Evolutionary conservation across 64 coral and sea anemone genomes (phyloP), one percentile per base, ranked within the genome.

Genomic region (Cladopsammia gracilis): DNA sequence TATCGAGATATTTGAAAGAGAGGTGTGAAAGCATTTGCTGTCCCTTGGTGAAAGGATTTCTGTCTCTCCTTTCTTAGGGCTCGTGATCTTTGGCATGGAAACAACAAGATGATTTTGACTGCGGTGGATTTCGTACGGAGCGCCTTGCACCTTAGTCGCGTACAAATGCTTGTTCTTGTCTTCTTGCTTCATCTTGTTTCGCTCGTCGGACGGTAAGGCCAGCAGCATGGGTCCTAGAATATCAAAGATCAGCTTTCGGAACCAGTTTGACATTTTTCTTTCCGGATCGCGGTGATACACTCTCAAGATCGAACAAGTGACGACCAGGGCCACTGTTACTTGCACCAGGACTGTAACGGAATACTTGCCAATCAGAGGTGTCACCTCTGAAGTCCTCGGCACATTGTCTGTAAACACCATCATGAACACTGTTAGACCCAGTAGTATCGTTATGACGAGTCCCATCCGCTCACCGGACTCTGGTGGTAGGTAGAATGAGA

Each of bases 391-490:
- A 6, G 97, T 96, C 24, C 82, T 59, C 8, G 97, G 94, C 23
- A 96, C 83, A 23, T 96, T 91, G 26, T 96, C 91, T 43, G 97
- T 96, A 22, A 99, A 89, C 12, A 99, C 64, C 50, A 99, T 51
- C 94, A 99, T 99, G 72, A 94, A 99, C 22, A 99, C 73, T 11
- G 97, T 94, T 60, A 99, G 62, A 13, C 94, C 97, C 3, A 99
- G 77, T 9, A 99, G 54, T 7, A 99, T 96, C 0, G 97, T 94
- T 42, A 98, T 98, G 8, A 94, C 94, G 4, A 98, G 62, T 26
- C 94, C 94, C 68, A 98, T 94, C 3, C 97, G 79, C 64, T 98
- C 97, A 6, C 97, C 97, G 3, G 97, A 98, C n/a, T 90, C 94
- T 2, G 90, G 87, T 4, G 97, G 97, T 2, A 98, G 88, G 49